phyloP scores from a whole-genome alignment of 2,113 vertebrate genomes.

The Dasyurus viverrinus region DNA sequence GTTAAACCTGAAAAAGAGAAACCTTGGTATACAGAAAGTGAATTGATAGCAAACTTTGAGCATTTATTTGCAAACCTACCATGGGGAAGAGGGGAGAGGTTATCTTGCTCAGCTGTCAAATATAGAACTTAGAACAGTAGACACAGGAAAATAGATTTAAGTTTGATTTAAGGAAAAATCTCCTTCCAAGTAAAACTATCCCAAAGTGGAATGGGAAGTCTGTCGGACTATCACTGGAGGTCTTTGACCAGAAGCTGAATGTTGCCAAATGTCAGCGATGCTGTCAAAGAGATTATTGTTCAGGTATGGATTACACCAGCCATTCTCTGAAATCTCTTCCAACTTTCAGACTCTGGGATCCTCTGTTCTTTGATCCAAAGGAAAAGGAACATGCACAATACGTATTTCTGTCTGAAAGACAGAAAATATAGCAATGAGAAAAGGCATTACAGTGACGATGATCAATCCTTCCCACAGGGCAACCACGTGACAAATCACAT shows the following conservation, averaged over 20 bases:
- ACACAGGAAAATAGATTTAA: neutral
- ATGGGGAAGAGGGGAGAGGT: neutral
- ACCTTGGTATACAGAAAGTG: neutral
- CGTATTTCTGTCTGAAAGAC: neutral
- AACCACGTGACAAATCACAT: neutral
- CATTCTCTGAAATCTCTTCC: neutral
- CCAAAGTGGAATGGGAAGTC: neutral
- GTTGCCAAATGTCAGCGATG: neutral
- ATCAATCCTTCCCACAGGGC: conserved; percentile 8
- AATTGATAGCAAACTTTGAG: neutral
- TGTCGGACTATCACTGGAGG: neutral
- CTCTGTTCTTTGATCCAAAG: conserved; percentile 25
- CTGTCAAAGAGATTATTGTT: neutral
- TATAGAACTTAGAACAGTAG: neutral
- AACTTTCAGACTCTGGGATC: neutral
- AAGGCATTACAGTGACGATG: conserved; percentile 13
- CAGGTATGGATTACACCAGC: neutral
- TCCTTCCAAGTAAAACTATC: neutral
- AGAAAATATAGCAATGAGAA: neutral
- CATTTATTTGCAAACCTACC: neutral
- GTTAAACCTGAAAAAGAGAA: neutral
- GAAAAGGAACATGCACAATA: neutral
- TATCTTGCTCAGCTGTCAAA: neutral
- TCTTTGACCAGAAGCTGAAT: neutral
- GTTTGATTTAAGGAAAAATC: neutral